Evolutionary conservation across 2,888 invertebrate genomes (phyloP).

Genomic region (Drosophila neotestacea): DNA sequence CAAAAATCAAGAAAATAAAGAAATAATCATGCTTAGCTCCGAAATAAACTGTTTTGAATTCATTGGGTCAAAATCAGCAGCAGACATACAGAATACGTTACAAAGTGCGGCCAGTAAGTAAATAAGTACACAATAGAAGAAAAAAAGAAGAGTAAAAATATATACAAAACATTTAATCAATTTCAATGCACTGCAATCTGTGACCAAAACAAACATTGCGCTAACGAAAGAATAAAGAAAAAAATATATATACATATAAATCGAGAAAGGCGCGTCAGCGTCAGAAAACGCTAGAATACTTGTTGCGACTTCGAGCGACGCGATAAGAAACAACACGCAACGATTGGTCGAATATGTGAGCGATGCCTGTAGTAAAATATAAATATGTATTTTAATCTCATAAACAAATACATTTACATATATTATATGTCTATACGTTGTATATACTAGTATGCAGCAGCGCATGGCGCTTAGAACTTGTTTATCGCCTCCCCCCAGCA

Average conservation of each 20-base stretch:
- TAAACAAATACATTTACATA: constrained; percentile 16
- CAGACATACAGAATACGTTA: constrained; percentile 33
- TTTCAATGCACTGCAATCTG: constrained; percentile 50
- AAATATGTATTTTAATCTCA: constrained; percentile 3
- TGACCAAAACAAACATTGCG: constrained; percentile 55
- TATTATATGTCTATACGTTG: constrained; percentile 8
- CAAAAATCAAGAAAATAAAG: constrained; percentile 32
- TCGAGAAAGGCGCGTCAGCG: constrained; percentile 19
- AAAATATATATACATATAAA: background rate
- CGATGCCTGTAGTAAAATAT: constrained; percentile 17
- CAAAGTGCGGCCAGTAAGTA: constrained; percentile 46
- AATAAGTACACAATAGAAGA: constrained; percentile 4
- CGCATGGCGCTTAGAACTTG: constrained; percentile 66
- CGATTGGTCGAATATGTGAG: constrained; percentile 34
- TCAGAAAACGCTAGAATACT: constrained; percentile 61
- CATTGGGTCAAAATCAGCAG: constrained; percentile 1
- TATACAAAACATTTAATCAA: constrained; percentile 35
- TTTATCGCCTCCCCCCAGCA: constrained; percentile 39
- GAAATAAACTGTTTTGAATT: background rate
- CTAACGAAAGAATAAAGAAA: constrained; percentile 30
- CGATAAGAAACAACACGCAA: constrained; percentile 22
- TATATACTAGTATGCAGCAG: constrained; percentile 44
- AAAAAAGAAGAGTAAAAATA: constrained; percentile 13
- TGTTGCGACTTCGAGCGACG: constrained; percentile 23
- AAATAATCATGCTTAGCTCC: background rate